Conservation (phyloP, 1,140 invertebrate species). For the Steinernema feltiae region DNA sequence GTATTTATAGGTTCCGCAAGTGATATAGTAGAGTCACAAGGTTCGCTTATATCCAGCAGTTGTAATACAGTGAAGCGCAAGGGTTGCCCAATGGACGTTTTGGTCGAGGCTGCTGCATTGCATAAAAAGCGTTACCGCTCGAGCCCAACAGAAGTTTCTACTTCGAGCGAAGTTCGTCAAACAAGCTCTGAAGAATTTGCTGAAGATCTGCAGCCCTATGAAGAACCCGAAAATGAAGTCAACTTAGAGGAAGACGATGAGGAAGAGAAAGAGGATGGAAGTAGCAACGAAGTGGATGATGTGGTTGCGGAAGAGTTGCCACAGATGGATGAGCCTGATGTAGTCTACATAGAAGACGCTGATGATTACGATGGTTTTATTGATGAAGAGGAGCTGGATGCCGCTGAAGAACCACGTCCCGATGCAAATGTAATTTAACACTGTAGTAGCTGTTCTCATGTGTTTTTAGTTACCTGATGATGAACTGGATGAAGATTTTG, state of each 20-base stretch:
- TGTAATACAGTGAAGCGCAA: no score
- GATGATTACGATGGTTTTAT: neutral
- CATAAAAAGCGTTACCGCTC: conserved; percentile 1
- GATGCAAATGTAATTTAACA: neutral
- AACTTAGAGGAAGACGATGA: neutral
- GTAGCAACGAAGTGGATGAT: neutral
- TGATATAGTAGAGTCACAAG: no score
- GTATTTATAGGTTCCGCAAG: no score
- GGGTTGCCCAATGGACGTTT: neutral
- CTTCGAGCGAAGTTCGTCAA: neutral
- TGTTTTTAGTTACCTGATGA: neutral
- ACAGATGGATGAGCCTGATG: neutral
- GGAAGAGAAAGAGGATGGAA: neutral
- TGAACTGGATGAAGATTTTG: neutral
- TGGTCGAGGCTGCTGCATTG: neutral
- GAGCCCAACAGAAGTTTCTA: neutral
- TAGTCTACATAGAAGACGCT: neutral
- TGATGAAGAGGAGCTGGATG: neutral
- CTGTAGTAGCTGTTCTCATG: neutral
- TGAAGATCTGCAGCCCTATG: neutral
- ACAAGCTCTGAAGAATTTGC: neutral
- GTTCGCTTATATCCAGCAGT: no score
- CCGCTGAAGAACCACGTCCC: neutral
- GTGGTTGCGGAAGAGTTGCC: neutral
- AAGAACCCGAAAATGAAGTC: neutral